Base-by-base conservation (phyloP, 2,888 invertebrate species). In the Leptinotarsa haldemani region DNA sequence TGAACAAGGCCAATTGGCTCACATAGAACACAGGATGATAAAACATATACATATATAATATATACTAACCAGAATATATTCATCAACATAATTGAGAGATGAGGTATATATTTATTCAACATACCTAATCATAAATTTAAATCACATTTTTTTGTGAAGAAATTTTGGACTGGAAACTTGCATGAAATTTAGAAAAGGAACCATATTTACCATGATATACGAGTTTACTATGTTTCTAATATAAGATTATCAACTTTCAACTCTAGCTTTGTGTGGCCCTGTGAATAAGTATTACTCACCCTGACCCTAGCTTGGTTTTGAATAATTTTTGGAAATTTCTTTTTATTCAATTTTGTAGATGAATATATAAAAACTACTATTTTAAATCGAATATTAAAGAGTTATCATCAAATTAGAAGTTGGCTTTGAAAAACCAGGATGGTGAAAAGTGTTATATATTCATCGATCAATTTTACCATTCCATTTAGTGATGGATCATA, bases 1-100 rank as follows among this genome's bases (percentile, higher is more conserved):
- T 56, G 61, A 61, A 61, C 61, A 30, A 61, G 40, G 20, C 25
- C 58, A 56, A 22, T 56, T 56, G 56, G 56, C 56, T 40, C 40
- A 18, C 40, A 40, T 12, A 40, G 40, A 61, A 61, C 61, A 61
- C 25, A 30, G 61, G 30, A 61, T n/a, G 40, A 61, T 61, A 40
- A 30, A 61, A 25, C 61, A 25, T 30, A 61, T 40, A 61, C 40
- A 61, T 61, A 61, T 61, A 61, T 25, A 61, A 30, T 30, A 61
- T 61, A 61, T 61, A 61, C 61, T 61, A 61, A 61, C 61, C 61
- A 40, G 40, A 40, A 40, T 40, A 40, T 40, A 40, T 40, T 40
- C 40, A 40, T 40, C 9, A 40, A 40, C 13, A 20, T 12, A 9
- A 56, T 56, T 56, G 4, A 22, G 56, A 56, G 4, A 56, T 22